Conservation (phyloP, 64 coral and sea anemone species). For the Trachythela sp. region DNA sequence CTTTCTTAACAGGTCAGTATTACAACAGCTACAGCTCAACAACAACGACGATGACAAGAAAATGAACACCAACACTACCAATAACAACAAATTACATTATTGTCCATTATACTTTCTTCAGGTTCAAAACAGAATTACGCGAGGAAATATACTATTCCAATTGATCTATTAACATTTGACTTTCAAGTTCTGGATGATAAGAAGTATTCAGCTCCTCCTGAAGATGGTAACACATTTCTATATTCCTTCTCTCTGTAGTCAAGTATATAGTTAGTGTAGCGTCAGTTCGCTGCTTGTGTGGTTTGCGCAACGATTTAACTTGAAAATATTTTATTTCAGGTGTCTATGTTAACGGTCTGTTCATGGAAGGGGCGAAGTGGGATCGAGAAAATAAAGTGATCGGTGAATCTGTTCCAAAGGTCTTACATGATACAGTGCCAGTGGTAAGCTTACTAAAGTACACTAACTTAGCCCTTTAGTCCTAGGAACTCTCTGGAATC, state of each 20-base stretch:
- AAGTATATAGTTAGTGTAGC: too few relatives aligned
- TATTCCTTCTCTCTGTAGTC: background rate
- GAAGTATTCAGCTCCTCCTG: conserved; percentile 73
- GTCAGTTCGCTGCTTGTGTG: too few relatives aligned
- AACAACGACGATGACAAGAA: too few relatives aligned
- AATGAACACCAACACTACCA: too few relatives aligned
- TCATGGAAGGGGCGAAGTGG: conserved; percentile 91
- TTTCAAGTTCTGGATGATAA: conserved; percentile 88
- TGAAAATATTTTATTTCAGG: background rate
- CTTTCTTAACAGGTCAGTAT: conserved; percentile 74
- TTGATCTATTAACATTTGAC: conserved; percentile 84
- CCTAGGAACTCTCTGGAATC: background rate
- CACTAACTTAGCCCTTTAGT: background rate
- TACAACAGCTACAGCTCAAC: too few relatives aligned
- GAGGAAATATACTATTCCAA: conserved; percentile 95
- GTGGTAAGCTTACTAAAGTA: background rate
- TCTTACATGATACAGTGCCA: conserved; percentile 74
- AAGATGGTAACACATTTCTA: conserved; percentile 37
- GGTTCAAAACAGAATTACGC: conserved; percentile 92
- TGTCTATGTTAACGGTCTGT: conserved; percentile 81
- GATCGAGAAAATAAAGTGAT: conserved; percentile 69
- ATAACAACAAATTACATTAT: background rate
- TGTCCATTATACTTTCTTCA: background rate
- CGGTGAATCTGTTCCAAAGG: conserved; percentile 83
- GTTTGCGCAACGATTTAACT: background rate